These are phyloP conservation scores for Phytoseiulus persimilis DNA, from an alignment of 2,888 invertebrate genomes.

Conservation along the genomic window DNA sequence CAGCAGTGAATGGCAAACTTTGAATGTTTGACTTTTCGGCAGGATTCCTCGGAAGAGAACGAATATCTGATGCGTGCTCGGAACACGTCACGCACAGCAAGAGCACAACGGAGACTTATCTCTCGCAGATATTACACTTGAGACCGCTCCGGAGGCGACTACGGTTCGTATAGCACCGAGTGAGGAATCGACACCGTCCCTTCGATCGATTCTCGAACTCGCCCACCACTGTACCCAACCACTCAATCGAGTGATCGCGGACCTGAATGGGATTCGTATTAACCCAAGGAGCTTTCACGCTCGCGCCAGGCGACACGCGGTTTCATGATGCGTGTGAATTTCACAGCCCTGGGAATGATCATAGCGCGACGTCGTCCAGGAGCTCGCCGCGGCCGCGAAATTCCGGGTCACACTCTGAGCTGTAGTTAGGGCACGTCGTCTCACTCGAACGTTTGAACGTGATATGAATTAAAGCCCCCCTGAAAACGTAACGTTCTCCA, in stretches of 20 bases:
- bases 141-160: not conserved
- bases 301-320: too few species aligned
- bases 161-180: not conserved
- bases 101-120: not conserved
- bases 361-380: too few species aligned
- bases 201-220: not conserved
- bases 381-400: not conserved
- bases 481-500: not conserved
- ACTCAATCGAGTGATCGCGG: too few species aligned
- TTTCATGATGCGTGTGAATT: too few species aligned
- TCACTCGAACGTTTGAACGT: not conserved
- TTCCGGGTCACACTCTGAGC: not conserved
- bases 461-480: not conserved
- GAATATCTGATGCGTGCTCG: not conserved
- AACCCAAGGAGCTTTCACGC: too few species aligned
- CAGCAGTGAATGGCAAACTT: not conserved
- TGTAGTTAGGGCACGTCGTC: not conserved
- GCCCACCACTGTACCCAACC: too few species aligned
- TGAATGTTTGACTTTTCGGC: not conserved
- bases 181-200: not conserved
- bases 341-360: too few species aligned
- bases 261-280: too few species aligned
- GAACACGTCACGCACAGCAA: not conserved
- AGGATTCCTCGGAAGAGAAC: not conserved
- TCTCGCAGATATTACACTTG: not conserved